Conservation (phyloP, 2,797 vertebrate species). For the Rousettus madagascariensis region DNA sequence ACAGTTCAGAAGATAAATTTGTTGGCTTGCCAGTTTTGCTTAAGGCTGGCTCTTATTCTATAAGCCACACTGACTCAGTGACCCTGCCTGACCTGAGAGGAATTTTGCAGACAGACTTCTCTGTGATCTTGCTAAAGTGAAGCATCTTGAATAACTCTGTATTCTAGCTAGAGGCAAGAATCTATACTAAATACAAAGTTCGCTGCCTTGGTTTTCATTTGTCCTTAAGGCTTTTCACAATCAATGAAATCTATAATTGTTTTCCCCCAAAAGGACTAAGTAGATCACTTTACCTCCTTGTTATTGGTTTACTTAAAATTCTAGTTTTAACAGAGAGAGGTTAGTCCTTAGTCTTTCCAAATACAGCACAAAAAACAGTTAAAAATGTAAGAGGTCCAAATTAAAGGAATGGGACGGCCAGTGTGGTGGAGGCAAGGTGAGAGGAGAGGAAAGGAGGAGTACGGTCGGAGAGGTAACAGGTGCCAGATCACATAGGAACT, state of each 20-base stretch:
- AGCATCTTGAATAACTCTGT: background rate
- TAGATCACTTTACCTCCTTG: background rate
- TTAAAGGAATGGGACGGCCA: background rate
- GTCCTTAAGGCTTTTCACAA: conserved; percentile 38
- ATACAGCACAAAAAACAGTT: background rate
- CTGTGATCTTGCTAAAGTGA: background rate
- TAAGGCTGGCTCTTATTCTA: background rate
- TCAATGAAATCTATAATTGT: background rate
- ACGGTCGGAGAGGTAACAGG: background rate
- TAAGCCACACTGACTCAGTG: background rate
- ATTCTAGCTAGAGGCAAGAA: background rate
- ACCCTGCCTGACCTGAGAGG: background rate
- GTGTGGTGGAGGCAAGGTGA: background rate
- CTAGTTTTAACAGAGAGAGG: background rate
- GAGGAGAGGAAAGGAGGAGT: background rate
- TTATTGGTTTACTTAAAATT: conserved; percentile 45
- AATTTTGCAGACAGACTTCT: background rate
- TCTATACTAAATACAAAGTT: background rate
- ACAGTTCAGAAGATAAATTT: background rate
- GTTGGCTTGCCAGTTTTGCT: background rate
- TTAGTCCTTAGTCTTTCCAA: background rate
- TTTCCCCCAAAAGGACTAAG: background rate
- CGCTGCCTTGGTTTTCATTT: conserved; percentile 55
- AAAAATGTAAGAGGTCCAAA: background rate
- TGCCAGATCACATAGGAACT: background rate